These are phyloP conservation scores for Anomalospiza imberbis DNA, from an alignment of 2,797 vertebrate species.

Conservation along the genomic window DNA sequence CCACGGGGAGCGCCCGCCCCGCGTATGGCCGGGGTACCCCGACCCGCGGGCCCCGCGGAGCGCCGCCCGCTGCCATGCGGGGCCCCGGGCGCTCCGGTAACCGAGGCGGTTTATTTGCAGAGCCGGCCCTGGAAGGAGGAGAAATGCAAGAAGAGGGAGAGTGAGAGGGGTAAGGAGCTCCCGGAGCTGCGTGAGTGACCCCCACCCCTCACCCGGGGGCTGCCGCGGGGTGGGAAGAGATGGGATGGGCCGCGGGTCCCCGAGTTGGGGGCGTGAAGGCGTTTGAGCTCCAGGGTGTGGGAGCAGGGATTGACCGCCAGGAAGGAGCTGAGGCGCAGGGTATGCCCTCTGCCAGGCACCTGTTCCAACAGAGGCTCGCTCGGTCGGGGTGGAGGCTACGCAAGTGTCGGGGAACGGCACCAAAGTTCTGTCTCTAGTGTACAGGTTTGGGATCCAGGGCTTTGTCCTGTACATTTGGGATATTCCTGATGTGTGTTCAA, in stretches of 20 bases:
- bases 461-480: background rate
- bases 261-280: background rate
- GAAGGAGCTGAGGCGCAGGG: background rate
- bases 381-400: background rate
- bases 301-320: background rate
- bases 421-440: background rate
- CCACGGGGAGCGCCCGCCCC: background rate
- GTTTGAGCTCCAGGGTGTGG: rapidly evolving
- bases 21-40: background rate
- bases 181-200: background rate
- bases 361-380: background rate
- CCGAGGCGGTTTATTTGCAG: slow-evolving; percentile 67
- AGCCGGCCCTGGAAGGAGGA: slow-evolving; percentile 75
- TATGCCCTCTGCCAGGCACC: background rate
- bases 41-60: background rate
- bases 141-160: slow-evolving; percentile 72
- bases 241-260: background rate
- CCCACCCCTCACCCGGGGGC: background rate
- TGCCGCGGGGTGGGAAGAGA: background rate
- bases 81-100: slow-evolving; percentile 33
- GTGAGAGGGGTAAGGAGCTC: slow-evolving; percentile 67
- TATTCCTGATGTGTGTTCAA: background rate
- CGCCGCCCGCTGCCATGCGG: background rate
- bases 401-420: rapidly evolving
- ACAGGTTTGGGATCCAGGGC: background rate